These are phyloP conservation scores for Ceriagrion tenellum DNA, from an alignment of 2,888 invertebrate species.

Conservation along the genomic window DNA sequence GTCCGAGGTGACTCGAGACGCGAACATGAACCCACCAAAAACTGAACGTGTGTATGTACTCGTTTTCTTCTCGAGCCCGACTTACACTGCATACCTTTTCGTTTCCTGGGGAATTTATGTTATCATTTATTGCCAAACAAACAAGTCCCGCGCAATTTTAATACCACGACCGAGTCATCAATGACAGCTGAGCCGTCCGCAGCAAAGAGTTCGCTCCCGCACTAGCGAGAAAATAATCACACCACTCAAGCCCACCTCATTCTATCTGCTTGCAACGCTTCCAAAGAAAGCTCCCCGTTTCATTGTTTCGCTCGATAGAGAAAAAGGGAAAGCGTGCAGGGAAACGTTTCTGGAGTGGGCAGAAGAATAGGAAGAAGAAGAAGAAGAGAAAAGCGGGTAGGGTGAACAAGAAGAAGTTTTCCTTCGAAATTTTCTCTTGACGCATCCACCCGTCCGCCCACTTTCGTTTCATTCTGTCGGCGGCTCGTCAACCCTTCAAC, in stretches of 20 bases:
- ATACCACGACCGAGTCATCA: background rate
- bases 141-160: background rate
- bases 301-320: background rate
- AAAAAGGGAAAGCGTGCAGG: too few relatives aligned
- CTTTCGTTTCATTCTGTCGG: background rate
- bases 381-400: background rate
- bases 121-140: too few relatives aligned
- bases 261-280: background rate
- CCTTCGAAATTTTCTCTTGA: background rate
- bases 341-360: background rate
- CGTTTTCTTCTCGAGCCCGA: background rate
- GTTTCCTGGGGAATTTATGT: background rate
- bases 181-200: background rate
- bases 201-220: background rate
- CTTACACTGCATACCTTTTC: background rate
- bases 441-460: background rate
- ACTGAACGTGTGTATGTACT: background rate
- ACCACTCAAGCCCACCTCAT: background rate
- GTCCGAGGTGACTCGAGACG: background rate
- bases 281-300: background rate
- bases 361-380: background rate
- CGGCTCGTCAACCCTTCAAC: background rate
- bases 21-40: background rate
- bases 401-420: background rate
- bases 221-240: background rate